Percentiles rank a stretch among this genome's conserved stretches.
Conservation (phyloP, 2,888 invertebrate genomes). For the Tolmerus cingulatus region DNA sequence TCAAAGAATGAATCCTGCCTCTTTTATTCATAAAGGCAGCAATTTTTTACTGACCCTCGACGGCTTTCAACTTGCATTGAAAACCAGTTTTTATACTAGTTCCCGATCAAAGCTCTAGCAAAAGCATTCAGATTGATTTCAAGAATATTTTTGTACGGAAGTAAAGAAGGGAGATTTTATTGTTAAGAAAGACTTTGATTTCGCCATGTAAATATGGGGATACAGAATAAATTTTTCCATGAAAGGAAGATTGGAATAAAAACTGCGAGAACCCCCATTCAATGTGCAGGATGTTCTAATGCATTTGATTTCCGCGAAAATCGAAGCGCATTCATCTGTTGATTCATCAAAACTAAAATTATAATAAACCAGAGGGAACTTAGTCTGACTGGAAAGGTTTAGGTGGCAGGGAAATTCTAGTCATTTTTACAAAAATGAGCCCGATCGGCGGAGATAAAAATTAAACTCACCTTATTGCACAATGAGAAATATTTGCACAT, state of each 20-base stretch:
- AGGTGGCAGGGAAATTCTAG: neutral
- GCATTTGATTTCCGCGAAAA: neutral
- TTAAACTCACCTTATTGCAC: conserved; percentile 46
- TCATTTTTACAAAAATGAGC: no score
- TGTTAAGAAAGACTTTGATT: neutral
- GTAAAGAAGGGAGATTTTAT: neutral
- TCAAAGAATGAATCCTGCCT: no score
- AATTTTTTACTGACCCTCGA: no score
- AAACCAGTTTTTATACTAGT: neutral
- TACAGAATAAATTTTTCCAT: neutral
- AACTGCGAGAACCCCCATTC: neutral
- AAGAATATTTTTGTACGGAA: neutral
- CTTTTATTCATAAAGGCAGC: neutral
- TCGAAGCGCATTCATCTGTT: neutral
- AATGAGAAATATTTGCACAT: conserved; percentile 28
- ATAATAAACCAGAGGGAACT: neutral
- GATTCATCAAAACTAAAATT: neutral
- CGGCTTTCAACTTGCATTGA: neutral
- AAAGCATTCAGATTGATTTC: neutral
- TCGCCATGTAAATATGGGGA: neutral
- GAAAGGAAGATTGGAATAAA: neutral
- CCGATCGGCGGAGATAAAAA: neutral
- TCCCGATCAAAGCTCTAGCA: neutral
- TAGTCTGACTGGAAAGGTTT: neutral
- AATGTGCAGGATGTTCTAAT: neutral